Percentiles rank a stretch among this genome's conserved stretches.
phyloP scores from a whole-genome alignment of 2,888 invertebrate species.

The Pseudeuparius sepicola region DNA sequence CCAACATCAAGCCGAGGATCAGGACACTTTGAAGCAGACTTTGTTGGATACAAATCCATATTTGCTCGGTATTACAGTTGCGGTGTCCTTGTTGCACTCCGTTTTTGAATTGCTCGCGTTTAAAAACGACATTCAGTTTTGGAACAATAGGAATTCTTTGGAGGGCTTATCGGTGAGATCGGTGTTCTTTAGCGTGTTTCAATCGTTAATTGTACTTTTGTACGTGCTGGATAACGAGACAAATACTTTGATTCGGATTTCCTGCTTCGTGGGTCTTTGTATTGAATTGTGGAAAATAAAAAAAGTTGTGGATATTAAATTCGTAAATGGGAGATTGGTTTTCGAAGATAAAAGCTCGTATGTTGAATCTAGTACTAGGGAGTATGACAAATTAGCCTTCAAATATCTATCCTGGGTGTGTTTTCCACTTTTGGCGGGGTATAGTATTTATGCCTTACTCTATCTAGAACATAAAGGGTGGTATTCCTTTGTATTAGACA shows the following conservation, averaged over 20 bases:
- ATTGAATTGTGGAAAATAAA: slow-evolving; percentile 99
- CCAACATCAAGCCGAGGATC: slow-evolving; percentile 78
- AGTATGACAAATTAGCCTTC: slow-evolving; percentile 93
- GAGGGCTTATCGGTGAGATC: slow-evolving; percentile 97
- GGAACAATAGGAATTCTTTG: slow-evolving; percentile 94
- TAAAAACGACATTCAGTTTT: slow-evolving; percentile 99
- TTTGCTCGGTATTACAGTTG: slow-evolving; percentile 80
- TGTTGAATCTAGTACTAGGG: slow-evolving; percentile 83
- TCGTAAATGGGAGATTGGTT: slow-evolving; percentile 65
- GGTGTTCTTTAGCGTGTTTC: slow-evolving; percentile 97
- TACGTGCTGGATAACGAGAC: slow-evolving; percentile 99
- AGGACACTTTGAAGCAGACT: slow-evolving; percentile 86
- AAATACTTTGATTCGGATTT: slow-evolving; percentile 88
- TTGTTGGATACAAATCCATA: slow-evolving; percentile 95
- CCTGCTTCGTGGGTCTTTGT: slow-evolving; percentile 86
- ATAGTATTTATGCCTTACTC: slow-evolving; percentile 87
- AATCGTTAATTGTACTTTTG: slow-evolving; percentile 86
- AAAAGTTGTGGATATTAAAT: slow-evolving; percentile 82
- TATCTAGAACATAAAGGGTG: slow-evolving; percentile 98
- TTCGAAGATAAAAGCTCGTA: slow-evolving; percentile 96
- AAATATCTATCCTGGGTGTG: slow-evolving; percentile 93
- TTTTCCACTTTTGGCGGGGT: slow-evolving; percentile 88
- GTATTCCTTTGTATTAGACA: slow-evolving; percentile 95
- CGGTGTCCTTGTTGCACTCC: slow-evolving; percentile 90
- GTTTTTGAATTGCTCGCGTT: slow-evolving; percentile 97